Conservation (phyloP, 2,888 invertebrate species). For the Caradrina kadenii region DNA sequence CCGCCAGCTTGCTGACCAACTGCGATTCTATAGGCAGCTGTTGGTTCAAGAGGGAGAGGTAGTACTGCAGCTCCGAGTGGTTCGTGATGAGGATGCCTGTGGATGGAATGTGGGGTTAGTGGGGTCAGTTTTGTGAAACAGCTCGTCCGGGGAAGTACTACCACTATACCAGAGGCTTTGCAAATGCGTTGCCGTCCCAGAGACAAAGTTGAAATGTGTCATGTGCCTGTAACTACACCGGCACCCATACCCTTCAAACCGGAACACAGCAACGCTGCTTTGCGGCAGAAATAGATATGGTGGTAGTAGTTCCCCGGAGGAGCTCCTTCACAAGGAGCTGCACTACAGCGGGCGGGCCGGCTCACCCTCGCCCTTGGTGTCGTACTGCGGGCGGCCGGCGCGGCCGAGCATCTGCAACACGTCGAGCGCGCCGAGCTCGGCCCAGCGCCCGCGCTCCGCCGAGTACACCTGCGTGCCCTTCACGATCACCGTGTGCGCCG, state of each 20-base stretch:
- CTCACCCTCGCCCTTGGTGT: constrained; percentile 94
- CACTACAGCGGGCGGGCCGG: no score
- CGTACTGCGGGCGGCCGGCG: constrained; percentile 99
- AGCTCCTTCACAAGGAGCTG: no score
- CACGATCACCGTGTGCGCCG: constrained; percentile 98
- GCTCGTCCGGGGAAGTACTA: no score
- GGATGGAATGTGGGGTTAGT: constrained; percentile 52
- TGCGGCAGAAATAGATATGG: no score
- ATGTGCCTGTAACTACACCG: no score
- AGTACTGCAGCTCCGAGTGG: constrained; percentile 99
- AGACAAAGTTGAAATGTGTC: no score
- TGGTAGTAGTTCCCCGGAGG: no score
- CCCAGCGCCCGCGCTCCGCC: constrained; percentile 99
- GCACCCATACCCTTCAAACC: no score
- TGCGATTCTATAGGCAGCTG: constrained; percentile 99
- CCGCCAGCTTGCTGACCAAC: constrained; percentile 97
- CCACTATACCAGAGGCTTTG: no score
- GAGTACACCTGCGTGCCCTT: constrained; percentile 99
- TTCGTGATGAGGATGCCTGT: constrained; percentile 98
- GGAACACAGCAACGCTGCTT: no score
- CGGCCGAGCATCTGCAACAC: constrained; percentile 99
- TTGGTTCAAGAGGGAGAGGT: constrained; percentile 98
- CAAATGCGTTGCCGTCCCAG: no score
- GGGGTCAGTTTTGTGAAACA: no score
- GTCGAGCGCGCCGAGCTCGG: constrained; percentile 98